phyloP scores from a whole-genome alignment of 2,888 invertebrate species.

The Hyppa rectilinea region DNA sequence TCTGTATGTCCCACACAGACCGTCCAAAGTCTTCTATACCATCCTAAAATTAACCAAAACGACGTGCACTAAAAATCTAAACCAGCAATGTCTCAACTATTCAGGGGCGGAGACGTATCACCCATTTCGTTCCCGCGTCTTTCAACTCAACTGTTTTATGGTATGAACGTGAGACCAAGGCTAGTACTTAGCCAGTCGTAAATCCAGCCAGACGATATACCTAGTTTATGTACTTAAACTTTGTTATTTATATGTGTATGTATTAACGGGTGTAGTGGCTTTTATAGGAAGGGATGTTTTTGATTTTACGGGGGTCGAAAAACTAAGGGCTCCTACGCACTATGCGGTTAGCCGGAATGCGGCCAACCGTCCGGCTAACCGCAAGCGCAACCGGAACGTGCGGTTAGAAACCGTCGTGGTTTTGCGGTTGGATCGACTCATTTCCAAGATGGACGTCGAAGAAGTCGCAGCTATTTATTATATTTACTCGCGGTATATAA shows the following conservation, averaged over 20 bases:
- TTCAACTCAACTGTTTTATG: conserved; percentile 85
- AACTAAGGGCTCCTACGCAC: too few species aligned
- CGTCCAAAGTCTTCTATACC: conserved; percentile 23
- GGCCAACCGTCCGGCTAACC: too few species aligned
- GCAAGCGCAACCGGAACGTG: too few species aligned
- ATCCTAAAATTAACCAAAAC: conserved; percentile 58
- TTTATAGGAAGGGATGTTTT: conserved; percentile 27
- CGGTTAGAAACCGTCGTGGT: too few species aligned
- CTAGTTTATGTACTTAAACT: conserved; percentile 64
- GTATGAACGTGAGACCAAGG: conserved; percentile 82
- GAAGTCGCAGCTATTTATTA: too few species aligned
- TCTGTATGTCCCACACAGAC: conserved; percentile 23
- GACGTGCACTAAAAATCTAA: conserved; percentile 60
- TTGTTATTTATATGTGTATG: conserved; percentile 57
- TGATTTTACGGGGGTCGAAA: conserved; percentile 20
- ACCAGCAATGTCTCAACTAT: conserved; percentile 60
- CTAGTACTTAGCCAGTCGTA: conserved; percentile 78
- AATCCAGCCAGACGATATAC: conserved; percentile 73
- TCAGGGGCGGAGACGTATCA: conserved; percentile 61
- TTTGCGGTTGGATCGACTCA: too few species aligned
- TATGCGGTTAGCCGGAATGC: too few species aligned
- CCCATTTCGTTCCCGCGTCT: conserved; percentile 62
- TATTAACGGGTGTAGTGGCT: conserved; percentile 44
- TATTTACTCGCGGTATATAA: too few species aligned
- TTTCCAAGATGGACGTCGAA: too few species aligned